Conservation (phyloP, 2,113 vertebrate species). For the Elephantulus edwardii region DNA sequence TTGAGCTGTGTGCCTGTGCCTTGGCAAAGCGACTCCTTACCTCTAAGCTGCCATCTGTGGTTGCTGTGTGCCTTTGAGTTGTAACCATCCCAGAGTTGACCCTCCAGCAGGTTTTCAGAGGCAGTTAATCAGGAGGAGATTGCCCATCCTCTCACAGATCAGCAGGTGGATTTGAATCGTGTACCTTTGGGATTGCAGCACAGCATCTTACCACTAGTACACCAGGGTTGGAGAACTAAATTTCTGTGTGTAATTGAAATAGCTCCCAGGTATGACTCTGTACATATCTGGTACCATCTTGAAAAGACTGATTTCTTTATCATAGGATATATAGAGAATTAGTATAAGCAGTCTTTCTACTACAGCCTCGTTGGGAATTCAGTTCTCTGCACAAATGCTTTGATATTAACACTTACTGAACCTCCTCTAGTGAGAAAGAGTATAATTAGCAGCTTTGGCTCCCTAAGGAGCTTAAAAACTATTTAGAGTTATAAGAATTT, state of each 20-base stretch:
- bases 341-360: not conserved
- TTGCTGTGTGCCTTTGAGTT: too few species aligned
- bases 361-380: not conserved
- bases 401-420: not conserved
- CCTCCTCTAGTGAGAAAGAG: not conserved
- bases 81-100: too few species aligned
- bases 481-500: not conserved
- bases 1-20: too few species aligned
- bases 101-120: too few species aligned
- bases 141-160: too few species aligned
- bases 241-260: not conserved
- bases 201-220: not conserved
- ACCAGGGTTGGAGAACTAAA: not conserved
- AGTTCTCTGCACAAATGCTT: not conserved
- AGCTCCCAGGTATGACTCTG: not conserved
- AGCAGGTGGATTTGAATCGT: not conserved
- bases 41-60: too few species aligned
- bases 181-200: not conserved
- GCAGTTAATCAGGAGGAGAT: too few species aligned
- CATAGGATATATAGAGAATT: not conserved
- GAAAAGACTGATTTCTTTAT: not conserved
- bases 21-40: too few species aligned
- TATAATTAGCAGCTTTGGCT: not conserved
- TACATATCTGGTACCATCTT: not conserved
- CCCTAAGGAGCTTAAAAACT: not conserved